Base-by-base conservation (phyloP, 2,888 invertebrate species). In the Morinoia aosen region DNA sequence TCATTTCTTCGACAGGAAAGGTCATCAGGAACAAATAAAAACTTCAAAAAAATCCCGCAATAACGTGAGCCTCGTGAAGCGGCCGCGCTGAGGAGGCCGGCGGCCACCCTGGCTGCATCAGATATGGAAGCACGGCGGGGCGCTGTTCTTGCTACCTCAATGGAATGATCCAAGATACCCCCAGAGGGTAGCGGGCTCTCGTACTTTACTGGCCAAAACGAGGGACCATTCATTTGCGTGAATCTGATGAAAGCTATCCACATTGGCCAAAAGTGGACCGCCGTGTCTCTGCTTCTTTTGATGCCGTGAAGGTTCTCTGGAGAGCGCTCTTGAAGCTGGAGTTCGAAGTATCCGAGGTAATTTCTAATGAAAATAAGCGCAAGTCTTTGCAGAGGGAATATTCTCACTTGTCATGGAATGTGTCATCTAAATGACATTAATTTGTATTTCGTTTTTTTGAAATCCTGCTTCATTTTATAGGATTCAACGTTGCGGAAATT, bases 201-300 rank as follows among this genome's bases (percentile, higher is more conserved):
- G 57, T 57, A 93, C 93, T 93, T 56, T 93, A 93, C 93, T 57
- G 57, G 25, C 90, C 33, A 8, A 40, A 48, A 40, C 39, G 90
- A 90, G 90, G 90, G 90, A 90, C 90, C 90, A 90, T 90, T 48
- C 90, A 40, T 90, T 90, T 90, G 40, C 90, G 40, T 48, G 90
- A 90, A 90, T 90, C 90, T 90, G 90, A 90, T 40, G 90, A 90
- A 90, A 90, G 48, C 90, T 90, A 90, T 40, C 90, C 40, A 40
- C 90, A 16, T 48, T 90, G 90, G 90, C 12, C 48, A 39, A 33
- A 88, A 90, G 10, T 90, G 90, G 39, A 90, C 19, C 39, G 33
- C 64, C 48, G 25, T 0, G 76, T 76, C 76, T 25, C 76, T 76
- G 25, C 33, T 33, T 76, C 33, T 76, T 33, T 25, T 76, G 10